A percentile compares a stretch with the other conserved stretches of the same genome.
phyloP scores from a whole-genome alignment of 2,888 invertebrate species.

The Latrodectus hesperus region DNA sequence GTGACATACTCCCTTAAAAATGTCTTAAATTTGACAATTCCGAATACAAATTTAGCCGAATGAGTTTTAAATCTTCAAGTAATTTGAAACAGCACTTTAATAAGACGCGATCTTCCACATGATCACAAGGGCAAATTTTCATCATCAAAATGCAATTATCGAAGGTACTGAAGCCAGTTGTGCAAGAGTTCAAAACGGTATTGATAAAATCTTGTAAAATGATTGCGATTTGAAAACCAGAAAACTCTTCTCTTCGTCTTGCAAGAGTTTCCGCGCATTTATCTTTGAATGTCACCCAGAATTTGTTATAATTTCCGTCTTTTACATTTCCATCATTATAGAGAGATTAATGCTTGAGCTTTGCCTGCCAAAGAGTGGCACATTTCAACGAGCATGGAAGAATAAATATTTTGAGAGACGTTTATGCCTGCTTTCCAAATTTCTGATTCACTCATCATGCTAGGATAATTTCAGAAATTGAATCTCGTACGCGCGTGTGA shows the following conservation, averaged over 20 bases:
- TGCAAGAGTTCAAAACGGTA: no score
- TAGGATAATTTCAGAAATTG: slow-evolving; percentile 35
- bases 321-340: slow-evolving; percentile 19
- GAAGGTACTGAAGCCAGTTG: no score
- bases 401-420: slow-evolving; percentile 55
- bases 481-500: slow-evolving; percentile 4
- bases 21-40: no score
- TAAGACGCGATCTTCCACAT: no score
- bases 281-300: slow-evolving; percentile 30
- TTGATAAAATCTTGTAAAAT: no score
- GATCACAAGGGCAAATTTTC: no score
- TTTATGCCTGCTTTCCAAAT: slow-evolving; percentile 16
- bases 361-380: slow-evolving; percentile 29
- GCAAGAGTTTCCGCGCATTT: slow-evolving; percentile 4
- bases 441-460: slow-evolving; percentile 28
- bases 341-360: slow-evolving; percentile 37
- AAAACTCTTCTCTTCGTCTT: neutral
- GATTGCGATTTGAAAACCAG: no score
- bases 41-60: no score
- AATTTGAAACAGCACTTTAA: no score
- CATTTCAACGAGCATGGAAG: slow-evolving; percentile 19
- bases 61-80: no score
- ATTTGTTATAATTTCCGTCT: slow-evolving; percentile 30
- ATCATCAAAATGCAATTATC: no score
- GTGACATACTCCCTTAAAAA: no score